These are phyloP conservation scores for Pseudopodoces humilis DNA, from an alignment of 2,113 vertebrate species.

Conservation along the genomic window DNA sequence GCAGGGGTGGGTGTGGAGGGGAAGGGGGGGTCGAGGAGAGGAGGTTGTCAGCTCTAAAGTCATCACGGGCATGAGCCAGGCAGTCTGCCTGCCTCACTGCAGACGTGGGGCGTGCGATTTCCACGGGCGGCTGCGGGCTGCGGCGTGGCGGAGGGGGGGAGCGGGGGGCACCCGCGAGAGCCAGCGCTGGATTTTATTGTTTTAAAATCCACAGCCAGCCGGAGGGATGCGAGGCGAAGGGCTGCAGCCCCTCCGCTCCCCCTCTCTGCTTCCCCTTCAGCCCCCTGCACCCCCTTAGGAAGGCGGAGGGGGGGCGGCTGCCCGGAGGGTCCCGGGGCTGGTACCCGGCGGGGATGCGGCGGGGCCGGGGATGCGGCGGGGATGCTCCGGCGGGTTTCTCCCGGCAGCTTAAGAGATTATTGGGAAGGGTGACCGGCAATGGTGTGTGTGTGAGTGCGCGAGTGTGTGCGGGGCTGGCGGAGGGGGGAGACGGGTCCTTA, in stretches of 20 bases:
- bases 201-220: neutral
- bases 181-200: conserved; percentile 15
- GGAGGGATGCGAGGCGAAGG: neutral
- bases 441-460: neutral
- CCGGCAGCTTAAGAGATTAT: neutral
- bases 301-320: conserved; percentile 18
- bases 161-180: neutral
- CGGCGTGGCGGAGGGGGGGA: neutral
- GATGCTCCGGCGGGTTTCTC: neutral
- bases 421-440: neutral
- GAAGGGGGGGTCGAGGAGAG: neutral
- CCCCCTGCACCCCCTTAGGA: neutral
- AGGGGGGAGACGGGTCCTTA: conserved; percentile 64
- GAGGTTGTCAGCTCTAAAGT: conserved; percentile 45
- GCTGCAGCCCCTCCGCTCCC: neutral
- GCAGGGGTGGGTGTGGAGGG: neutral
- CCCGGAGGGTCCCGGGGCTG: conserved; percentile 17
- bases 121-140: conserved; percentile 7
- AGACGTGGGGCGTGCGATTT: conserved; percentile 55
- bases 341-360: conserved; percentile 27
- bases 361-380: neutral
- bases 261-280: neutral
- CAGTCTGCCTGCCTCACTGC: conserved; percentile 33
- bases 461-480: neutral
- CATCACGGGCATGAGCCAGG: conserved; percentile 38